These are phyloP conservation scores for Emydura subglobosa DNA, from an alignment of 2,113 vertebrate species.

Conservation along the genomic window DNA sequence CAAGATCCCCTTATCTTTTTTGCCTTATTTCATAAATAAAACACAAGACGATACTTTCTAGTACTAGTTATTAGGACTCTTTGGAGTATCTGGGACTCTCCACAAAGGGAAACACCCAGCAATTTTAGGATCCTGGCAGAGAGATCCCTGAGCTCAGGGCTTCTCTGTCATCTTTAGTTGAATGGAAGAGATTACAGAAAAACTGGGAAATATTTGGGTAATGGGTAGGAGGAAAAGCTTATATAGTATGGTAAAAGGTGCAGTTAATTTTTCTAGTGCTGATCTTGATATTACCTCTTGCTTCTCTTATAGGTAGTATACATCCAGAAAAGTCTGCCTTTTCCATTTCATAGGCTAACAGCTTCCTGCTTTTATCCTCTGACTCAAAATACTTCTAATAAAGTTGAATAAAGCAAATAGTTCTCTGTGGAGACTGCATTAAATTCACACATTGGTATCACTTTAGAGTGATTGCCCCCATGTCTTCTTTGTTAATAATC, in stretches of 20 bases:
- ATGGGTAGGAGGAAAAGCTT: not conserved
- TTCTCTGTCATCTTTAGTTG: not conserved
- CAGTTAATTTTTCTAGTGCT: not conserved
- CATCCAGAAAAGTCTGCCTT: not conserved
- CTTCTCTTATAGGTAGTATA: not conserved
- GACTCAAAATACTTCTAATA: not conserved
- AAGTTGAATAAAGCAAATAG: not conserved
- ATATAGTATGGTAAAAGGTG: not conserved
- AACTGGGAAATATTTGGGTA: not conserved
- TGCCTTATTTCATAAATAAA: slow-evolving; percentile 29
- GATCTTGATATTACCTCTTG: not conserved
- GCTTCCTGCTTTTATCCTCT: not conserved
- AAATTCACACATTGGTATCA: not conserved
- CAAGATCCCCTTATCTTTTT: not conserved
- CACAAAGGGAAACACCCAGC: not conserved
- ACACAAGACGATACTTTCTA: not conserved
- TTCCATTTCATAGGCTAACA: not conserved
- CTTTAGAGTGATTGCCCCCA: not conserved
- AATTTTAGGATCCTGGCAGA: slow-evolving; percentile 30
- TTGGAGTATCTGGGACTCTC: slow-evolving; percentile 12
- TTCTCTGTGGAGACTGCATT: not conserved
- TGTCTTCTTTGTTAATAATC: not conserved
- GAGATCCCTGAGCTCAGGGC: not conserved
- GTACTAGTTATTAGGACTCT: slow-evolving; percentile 7
- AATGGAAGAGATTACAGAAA: not conserved